Percentiles rank a stretch among this genome's conserved stretches.
These are phyloP conservation scores for Trogon melanurus DNA, from an alignment of 2,113 vertebrate species.

Conservation along the genomic window DNA sequence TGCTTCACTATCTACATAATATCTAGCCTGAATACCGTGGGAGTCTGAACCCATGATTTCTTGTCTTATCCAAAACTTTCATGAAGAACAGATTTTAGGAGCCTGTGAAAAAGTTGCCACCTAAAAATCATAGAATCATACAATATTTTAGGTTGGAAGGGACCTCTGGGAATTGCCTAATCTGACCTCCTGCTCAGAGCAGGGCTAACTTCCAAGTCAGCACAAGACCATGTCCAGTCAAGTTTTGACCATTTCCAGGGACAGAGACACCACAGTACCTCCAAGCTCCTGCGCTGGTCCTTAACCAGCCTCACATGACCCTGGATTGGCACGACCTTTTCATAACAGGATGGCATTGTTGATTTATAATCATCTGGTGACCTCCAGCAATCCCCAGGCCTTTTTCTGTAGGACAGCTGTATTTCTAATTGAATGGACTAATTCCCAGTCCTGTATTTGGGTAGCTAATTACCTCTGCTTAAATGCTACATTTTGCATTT, in stretches of 20 bases:
- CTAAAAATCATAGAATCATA: background rate
- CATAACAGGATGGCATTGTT: background rate
- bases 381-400: background rate
- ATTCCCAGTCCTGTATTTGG: background rate
- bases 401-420: background rate
- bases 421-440: background rate
- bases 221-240: background rate
- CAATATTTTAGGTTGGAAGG: background rate
- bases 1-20: background rate
- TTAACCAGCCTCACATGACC: background rate
- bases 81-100: background rate
- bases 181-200: background rate
- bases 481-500: background rate
- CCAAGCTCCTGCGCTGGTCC: background rate
- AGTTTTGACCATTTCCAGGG: background rate
- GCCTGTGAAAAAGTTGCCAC: background rate
- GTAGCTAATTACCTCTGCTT: background rate
- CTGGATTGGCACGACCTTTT: background rate
- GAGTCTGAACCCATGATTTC: background rate
- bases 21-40: background rate
- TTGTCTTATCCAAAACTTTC: background rate
- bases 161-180: background rate
- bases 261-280: background rate
- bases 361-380: background rate
- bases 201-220: background rate